These are phyloP conservation scores for Ostrea denselamellosa DNA, from an alignment of 1,140 invertebrate genomes.

Conservation along the genomic window DNA sequence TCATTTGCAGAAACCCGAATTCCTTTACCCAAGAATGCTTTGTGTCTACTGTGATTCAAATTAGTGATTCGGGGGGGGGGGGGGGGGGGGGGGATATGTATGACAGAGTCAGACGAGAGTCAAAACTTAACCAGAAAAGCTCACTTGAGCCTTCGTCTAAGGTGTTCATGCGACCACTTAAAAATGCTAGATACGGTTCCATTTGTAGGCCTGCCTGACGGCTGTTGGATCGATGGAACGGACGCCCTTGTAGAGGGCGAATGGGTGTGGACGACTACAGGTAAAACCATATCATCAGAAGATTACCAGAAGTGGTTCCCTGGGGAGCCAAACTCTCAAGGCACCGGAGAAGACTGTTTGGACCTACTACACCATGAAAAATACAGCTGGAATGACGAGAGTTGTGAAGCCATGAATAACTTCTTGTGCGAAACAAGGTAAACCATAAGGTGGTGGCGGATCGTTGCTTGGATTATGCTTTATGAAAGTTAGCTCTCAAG, in stretches of 20 bases:
- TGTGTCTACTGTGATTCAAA: too few relatives aligned
- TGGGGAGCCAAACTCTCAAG: constrained; percentile 49
- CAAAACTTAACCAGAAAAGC: too few relatives aligned
- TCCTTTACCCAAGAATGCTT: too few relatives aligned
- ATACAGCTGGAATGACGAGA: constrained; percentile 56
- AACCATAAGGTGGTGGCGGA: not conserved
- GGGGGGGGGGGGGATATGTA: too few relatives aligned
- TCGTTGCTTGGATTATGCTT: too few relatives aligned
- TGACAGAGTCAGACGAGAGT: too few relatives aligned
- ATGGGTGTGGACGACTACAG: constrained; percentile 51
- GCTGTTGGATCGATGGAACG: constrained; percentile 54
- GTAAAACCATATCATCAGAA: constrained; percentile 24
- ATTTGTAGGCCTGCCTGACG: constrained; percentile 41
- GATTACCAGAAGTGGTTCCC: constrained; percentile 51
- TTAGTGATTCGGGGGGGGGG: too few relatives aligned
- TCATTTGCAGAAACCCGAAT: too few relatives aligned
- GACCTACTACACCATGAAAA: constrained; percentile 52
- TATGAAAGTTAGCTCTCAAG: too few relatives aligned
- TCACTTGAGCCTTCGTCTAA: too few relatives aligned
- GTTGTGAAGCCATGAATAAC: constrained; percentile 47
- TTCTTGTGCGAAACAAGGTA: constrained; percentile 55
- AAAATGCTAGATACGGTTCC: not conserved
- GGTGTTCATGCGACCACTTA: too few relatives aligned
- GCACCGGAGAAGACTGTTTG: constrained; percentile 54
- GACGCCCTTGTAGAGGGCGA: constrained; percentile 52